Conservation (phyloP, 2,113 vertebrate genomes). For the Excalfactoria chinensis region DNA sequence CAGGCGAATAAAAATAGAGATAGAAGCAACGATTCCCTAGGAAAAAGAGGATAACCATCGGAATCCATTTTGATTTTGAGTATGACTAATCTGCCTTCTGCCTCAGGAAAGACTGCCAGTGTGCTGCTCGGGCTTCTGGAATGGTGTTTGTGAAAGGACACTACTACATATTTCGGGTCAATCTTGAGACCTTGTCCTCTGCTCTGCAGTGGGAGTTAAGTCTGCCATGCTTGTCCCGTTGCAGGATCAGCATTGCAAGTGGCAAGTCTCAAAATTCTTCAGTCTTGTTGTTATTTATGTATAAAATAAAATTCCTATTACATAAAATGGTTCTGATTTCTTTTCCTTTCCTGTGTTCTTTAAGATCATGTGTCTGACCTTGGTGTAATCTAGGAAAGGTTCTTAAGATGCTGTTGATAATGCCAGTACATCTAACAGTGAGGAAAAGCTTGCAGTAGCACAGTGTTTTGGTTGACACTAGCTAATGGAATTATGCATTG, state of each 20-base stretch:
- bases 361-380: neutral
- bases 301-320: slow-evolving; percentile 75
- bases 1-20: slow-evolving; percentile 65
- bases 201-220: neutral
- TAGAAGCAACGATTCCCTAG: slow-evolving; percentile 55
- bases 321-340: neutral
- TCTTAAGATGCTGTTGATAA: slow-evolving; percentile 11
- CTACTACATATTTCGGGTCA: slow-evolving; percentile 16
- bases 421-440: neutral
- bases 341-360: neutral
- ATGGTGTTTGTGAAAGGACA: slow-evolving; percentile 42
- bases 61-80: slow-evolving; percentile 63
- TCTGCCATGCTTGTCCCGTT: neutral
- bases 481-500: slow-evolving; percentile 18
- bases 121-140: slow-evolving; percentile 37
- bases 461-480: slow-evolving; percentile 28
- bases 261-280: slow-evolving; percentile 60
- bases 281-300: slow-evolving; percentile 74
- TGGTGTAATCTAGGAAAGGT: neutral
- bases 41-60: slow-evolving; percentile 25
- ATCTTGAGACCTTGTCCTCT: slow-evolving; percentile 22
- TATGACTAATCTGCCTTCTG: slow-evolving; percentile 68
- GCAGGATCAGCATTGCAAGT: slow-evolving; percentile 31
- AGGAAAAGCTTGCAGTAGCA: neutral
- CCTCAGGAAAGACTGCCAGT: slow-evolving; percentile 50